Evolutionary conservation across 2,797 vertebrate species (phyloP).

Genomic region (Tragelaphus oryx): DNA sequence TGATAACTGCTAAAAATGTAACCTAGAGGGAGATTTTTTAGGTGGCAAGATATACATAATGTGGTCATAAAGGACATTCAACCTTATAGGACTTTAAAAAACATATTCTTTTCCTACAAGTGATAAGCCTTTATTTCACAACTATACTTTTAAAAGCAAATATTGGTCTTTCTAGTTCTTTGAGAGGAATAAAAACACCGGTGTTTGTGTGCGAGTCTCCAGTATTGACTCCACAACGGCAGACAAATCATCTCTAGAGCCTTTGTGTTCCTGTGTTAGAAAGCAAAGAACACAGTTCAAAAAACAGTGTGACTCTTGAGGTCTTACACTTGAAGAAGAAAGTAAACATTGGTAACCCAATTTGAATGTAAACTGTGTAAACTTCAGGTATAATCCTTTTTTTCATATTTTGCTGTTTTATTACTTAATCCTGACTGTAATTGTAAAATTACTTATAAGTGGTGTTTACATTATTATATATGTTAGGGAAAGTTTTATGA

Average conservation of each 20-base stretch:
- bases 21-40: neutral
- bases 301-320: neutral
- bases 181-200: neutral
- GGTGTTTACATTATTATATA: constrained; percentile 1
- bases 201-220: neutral
- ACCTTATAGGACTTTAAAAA: neutral
- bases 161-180: neutral
- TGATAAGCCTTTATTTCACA: neutral
- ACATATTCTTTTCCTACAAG: neutral
- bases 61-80: neutral
- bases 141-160: constrained; percentile 34
- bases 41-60: neutral
- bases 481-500: neutral
- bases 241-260: neutral
- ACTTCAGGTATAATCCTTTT: constrained; percentile 1
- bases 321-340: neutral
- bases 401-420: neutral
- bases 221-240: neutral
- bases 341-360: neutral
- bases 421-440: neutral
- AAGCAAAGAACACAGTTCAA: neutral
- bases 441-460: neutral
- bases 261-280: neutral
- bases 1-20: constrained; percentile 1
- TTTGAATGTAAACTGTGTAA: constrained; percentile 14